These are phyloP conservation scores for Urophycis tenuis DNA, from an alignment of 2,797 vertebrate species.

Conservation along the genomic window DNA sequence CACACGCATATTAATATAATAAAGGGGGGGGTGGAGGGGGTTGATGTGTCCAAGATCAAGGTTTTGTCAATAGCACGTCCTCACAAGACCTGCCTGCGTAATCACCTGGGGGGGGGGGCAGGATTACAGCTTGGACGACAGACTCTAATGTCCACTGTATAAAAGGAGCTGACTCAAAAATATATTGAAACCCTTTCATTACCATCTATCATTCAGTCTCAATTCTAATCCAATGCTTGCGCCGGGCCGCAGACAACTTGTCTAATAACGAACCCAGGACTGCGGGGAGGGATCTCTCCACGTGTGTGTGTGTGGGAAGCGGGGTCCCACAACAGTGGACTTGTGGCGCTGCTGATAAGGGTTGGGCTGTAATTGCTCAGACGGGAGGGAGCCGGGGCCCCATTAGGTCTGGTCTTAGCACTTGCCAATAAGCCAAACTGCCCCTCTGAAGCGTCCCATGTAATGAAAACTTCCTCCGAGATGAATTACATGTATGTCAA, in stretches of 20 bases:
- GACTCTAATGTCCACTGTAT: conserved; percentile 60
- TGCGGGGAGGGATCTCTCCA: conserved; percentile 59
- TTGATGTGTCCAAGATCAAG: conserved; percentile 38
- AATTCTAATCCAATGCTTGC: conserved; percentile 54
- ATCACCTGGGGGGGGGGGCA: conserved; percentile 26
- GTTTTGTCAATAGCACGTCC: conserved; percentile 41
- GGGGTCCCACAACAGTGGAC: conserved; percentile 66
- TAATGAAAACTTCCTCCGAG: conserved; percentile 73
- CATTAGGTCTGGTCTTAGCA: conserved; percentile 68
- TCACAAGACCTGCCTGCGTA: conserved; percentile 29
- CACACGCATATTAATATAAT: background rate
- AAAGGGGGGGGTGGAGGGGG: conserved; percentile 28
- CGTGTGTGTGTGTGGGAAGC: conserved; percentile 59
- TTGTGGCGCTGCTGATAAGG: conserved; percentile 66
- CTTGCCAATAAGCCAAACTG: conserved; percentile 74
- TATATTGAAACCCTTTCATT: conserved; percentile 63
- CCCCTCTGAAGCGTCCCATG: conserved; percentile 69
- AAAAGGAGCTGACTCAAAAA: conserved; percentile 65
- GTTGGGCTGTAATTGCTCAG: conserved; percentile 69
- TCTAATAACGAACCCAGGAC: conserved; percentile 66
- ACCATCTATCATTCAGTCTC: conserved; percentile 61
- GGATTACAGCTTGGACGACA: conserved; percentile 50
- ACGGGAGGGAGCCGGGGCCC: conserved; percentile 66
- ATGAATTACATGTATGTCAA: conserved; percentile 74
- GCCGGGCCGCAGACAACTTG: conserved; percentile 47